Percentiles rank a stretch among this genome's conserved stretches.
These are phyloP conservation scores for Corvus cornix DNA, from an alignment of 2,113 vertebrate species.

Conservation along the genomic window DNA sequence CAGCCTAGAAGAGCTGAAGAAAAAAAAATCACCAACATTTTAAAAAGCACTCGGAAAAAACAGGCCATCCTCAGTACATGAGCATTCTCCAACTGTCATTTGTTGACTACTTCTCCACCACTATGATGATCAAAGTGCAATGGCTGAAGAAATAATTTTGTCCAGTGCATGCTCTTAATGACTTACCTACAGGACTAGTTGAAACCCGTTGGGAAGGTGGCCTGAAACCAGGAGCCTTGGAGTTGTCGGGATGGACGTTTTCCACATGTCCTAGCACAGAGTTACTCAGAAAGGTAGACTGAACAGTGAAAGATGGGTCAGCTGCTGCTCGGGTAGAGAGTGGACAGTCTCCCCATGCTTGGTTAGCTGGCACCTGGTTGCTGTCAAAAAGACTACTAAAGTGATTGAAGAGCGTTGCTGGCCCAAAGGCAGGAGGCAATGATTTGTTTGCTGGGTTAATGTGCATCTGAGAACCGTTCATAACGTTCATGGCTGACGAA, in stretches of 20 bases:
- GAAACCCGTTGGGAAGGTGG: constrained; percentile 90
- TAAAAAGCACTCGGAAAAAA: background rate
- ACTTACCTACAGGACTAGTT: constrained; percentile 91
- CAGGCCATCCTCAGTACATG: background rate
- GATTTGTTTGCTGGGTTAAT: constrained; percentile 87
- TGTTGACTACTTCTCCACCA: background rate
- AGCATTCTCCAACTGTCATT: background rate
- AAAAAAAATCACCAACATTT: background rate
- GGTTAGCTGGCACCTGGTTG: constrained; percentile 91
- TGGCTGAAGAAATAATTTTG: background rate
- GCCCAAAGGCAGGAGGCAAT: constrained; percentile 89
- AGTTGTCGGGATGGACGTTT: constrained; percentile 88
- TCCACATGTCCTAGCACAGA: constrained; percentile 90
- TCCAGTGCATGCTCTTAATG: background rate
- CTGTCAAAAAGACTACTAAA: constrained; percentile 97
- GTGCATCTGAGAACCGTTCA: constrained; percentile 96
- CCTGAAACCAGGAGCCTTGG: constrained; percentile 96
- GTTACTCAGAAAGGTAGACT: constrained; percentile 85
- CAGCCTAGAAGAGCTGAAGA: background rate
- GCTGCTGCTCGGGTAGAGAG: constrained; percentile 86
- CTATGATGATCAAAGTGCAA: background rate
- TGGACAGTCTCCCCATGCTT: constrained; percentile 93
- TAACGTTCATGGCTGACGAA: constrained; percentile 89
- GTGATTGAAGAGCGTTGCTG: constrained; percentile 92
- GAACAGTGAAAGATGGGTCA: constrained; percentile 89